Evolutionary conservation across 2,113 vertebrate species (phyloP).

Genomic region (Formicarius rufipectus): DNA sequence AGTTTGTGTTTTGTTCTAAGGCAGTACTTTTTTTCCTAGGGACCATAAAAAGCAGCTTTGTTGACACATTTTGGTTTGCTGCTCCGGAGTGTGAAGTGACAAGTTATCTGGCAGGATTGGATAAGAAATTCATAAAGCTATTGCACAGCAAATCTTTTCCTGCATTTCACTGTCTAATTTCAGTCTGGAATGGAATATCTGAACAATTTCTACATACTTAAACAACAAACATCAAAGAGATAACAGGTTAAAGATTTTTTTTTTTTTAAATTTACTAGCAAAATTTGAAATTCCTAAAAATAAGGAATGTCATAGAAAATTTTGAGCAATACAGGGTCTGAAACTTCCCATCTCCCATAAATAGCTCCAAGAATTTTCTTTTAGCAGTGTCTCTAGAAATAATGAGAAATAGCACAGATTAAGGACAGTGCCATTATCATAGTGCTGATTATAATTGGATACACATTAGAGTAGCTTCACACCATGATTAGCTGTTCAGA

Average conservation of each 20-base stretch:
- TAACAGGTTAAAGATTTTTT: neutral
- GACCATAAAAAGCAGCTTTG: neutral
- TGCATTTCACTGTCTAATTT: neutral
- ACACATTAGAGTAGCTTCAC: neutral
- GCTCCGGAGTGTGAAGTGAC: neutral
- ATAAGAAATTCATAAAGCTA: neutral
- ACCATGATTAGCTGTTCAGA: neutral
- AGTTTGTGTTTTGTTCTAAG: neutral
- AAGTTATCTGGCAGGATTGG: neutral
- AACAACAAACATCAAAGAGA: neutral
- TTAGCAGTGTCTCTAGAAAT: neutral
- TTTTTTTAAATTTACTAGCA: neutral
- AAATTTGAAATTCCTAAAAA: neutral
- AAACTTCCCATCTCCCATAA: neutral
- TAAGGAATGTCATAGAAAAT: neutral
- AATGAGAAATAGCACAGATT: neutral
- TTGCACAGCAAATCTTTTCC: neutral
- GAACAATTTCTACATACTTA: neutral
- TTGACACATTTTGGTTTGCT: neutral
- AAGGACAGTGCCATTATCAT: conserved; percentile 3
- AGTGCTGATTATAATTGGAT: conserved; percentile 27
- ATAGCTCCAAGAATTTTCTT: neutral
- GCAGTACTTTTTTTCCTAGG: neutral
- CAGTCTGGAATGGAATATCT: neutral
- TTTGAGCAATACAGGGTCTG: neutral